Evolutionary conservation across 2,888 invertebrate genomes (phyloP).

Genomic region (Eubasilissa splendida): DNA sequence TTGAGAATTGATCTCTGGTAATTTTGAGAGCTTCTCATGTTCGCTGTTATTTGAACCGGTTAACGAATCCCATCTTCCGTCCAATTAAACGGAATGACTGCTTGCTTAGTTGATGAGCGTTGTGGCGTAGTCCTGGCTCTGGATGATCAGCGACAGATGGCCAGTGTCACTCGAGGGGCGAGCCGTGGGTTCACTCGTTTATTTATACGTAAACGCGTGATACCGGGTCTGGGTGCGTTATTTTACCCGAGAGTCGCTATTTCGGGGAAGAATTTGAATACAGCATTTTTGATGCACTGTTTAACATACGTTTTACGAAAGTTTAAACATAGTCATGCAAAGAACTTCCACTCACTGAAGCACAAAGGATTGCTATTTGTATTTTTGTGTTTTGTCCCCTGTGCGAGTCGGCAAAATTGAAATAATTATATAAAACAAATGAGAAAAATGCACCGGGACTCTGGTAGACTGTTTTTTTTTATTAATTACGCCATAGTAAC

Average conservation of each 20-base stretch:
- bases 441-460: too few species aligned
- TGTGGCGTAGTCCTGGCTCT: not conserved
- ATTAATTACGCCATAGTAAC: too few species aligned
- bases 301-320: not conserved
- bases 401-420: too few species aligned
- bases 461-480: too few species aligned
- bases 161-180: constrained; percentile 4
- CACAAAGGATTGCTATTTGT: too few species aligned
- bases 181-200: constrained; percentile 10
- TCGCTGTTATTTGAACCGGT: constrained; percentile 13
- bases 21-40: not conserved
- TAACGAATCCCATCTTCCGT: constrained; percentile 13
- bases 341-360: too few species aligned
- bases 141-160: constrained; percentile 19
- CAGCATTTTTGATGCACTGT: constrained; percentile 3
- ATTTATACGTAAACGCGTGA: constrained; percentile 17
- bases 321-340: too few species aligned
- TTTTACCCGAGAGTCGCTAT: constrained; percentile 14
- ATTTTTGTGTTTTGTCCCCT: too few species aligned
- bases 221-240: constrained; percentile 4
- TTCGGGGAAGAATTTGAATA: not conserved
- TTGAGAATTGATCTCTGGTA: not conserved
- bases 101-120: constrained; percentile 3
- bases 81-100: constrained; percentile 30
- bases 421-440: too few species aligned